Base-by-base conservation (phyloP, 2,888 invertebrate species). In the Pelosia muscerda region DNA sequence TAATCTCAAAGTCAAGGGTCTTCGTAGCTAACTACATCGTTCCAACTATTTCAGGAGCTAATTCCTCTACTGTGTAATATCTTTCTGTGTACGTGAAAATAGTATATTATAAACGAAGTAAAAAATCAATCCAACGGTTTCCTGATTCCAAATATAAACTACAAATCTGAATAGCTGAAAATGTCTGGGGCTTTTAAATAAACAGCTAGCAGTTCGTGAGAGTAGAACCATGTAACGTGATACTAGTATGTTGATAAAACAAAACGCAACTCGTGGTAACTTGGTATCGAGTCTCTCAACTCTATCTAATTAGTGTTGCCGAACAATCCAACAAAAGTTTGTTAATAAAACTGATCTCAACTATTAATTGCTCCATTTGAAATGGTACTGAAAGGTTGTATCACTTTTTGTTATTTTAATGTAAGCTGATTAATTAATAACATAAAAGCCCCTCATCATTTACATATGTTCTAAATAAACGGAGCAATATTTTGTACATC, bases 301-400 rank as follows among this genome's bases (percentile, higher is more conserved):
- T 83, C 75, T 69, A 54, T 66, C 77, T 87, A 88, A 89, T 89
- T 87, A 87, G 84, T 84, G 84, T 85, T 82, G 73, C 69, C 72
- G 78, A 82, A 84, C 84, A 83, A 85, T 83, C 74, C 78, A 77
- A 78, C 11, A 82, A 84, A 87, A 88, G 86, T 87, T 87, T 83
- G 77, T 85, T 86, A 84, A 85, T 81, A 79, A 84, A 83, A 85
- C 84, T 84, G 78, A 69, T 78, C 76, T 77, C 75, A 86, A 86
- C 86, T 87, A 85, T 82, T 85, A 86, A 86, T 86, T 86, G 85
- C 78, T 74, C 67, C 76, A 73, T 80, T 80, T 83, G 73, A 80
- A 81, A 77, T 79, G 77, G 69, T 72, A 65, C 66, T 75, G 74
- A 73, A 71, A 68, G 71, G 68, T 74, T 31, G 63, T 60, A 68